Base-by-base conservation (phyloP, 2,797 vertebrate species). In the Orestias chungarensis region DNA sequence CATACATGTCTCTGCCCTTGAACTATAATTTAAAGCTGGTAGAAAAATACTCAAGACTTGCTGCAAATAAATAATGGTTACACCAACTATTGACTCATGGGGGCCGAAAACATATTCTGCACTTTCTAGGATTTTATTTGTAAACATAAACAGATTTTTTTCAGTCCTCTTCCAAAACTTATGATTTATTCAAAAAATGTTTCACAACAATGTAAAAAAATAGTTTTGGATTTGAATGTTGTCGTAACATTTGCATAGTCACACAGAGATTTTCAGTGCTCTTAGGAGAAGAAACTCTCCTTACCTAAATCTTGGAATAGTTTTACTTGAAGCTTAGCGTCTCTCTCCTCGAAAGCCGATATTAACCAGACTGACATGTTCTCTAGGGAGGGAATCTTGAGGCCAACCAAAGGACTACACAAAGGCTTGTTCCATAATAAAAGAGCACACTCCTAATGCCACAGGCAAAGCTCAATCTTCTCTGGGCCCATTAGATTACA, bases 391-490 rank as follows among this genome's bases (percentile, higher is more conserved):
- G 69, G 74, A 66, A 67, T 84, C 76, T 73, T 66, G 42, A 25
- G 64, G 68, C 76, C 68, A 83, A 82, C 69, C 69, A 78, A 70
- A 75, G 44, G 74, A 79, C 81, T 75, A 88, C 78, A 84, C 81
- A 83, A 77, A 91, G 83, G 66, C 78, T 33, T 71, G 89, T 89
- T 86, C 88, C 87, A 92, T 92, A 87, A 90, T 92, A 91, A 92
- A 82, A 87, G 80, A 50, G 52, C 71, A 80, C 44, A 50, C 70
- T 72, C 67, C 84, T 78, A 80, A 84, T 44, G 69, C 86, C 82
- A 85, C 82, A 46, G 84, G 82, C 88, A 74, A 69, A 79, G 86
- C 82, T 68, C 75, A 72, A 85, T 86, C 85, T 82, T 82, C 82
- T 68, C 77, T 42, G 35, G 75, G 85, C 81, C 90, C 85, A 88